phyloP scores from a whole-genome alignment of 2,797 vertebrate genomes.

The Aphelocoma californica region DNA sequence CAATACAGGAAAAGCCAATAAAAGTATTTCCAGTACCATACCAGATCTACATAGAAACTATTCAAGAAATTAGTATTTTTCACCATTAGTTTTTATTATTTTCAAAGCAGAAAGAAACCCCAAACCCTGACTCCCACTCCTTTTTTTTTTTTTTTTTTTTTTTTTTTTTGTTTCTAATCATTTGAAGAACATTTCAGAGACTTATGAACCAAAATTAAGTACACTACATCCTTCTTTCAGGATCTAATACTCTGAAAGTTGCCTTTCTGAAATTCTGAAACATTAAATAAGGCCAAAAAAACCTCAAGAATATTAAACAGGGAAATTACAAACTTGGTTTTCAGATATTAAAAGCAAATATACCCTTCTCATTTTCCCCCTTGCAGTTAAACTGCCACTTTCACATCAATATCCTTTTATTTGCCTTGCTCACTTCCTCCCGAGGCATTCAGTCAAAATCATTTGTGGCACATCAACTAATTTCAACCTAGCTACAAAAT shows the following conservation, averaged over 20 bases:
- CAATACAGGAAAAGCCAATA: neutral
- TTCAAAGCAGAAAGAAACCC: neutral
- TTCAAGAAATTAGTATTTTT: neutral
- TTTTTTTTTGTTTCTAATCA: neutral
- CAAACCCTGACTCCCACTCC: neutral
- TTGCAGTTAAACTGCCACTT: neutral
- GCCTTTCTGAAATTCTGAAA: neutral
- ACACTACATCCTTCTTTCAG: neutral
- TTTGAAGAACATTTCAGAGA: neutral
- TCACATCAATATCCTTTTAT: neutral
- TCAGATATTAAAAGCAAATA: neutral
- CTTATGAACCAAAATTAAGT: neutral
- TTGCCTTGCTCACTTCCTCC: neutral
- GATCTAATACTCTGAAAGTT: neutral
- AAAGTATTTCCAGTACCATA: neutral
- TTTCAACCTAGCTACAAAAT: neutral
- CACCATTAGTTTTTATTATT: neutral
- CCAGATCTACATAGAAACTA: neutral
- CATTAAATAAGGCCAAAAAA: neutral
- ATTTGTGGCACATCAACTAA: neutral
- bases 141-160: neutral
- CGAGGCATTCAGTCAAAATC: neutral
- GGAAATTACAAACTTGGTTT: neutral
- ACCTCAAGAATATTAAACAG: neutral
- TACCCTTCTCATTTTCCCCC: neutral